Conservation (phyloP, 2,113 vertebrate genomes). For the Myotis lucifugus region DNA sequence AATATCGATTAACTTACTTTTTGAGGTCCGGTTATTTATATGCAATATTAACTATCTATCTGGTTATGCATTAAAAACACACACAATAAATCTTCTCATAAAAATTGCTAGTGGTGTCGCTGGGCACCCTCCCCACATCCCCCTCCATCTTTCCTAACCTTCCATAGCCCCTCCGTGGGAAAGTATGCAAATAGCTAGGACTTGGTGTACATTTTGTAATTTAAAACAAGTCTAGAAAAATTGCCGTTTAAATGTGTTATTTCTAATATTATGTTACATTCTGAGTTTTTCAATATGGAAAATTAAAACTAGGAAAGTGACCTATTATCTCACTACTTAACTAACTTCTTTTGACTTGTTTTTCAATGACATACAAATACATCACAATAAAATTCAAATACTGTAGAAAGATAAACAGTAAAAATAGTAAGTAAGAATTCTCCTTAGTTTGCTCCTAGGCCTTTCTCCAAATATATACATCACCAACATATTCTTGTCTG, state of each 20-base stretch:
- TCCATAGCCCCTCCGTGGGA: background rate
- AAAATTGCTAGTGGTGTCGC: background rate
- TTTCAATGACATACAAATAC: background rate
- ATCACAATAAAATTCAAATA: constrained; percentile 28
- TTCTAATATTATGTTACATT: background rate
- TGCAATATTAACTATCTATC: constrained; percentile 9
- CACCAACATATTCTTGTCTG: background rate
- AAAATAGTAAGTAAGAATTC: background rate
- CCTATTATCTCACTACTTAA: background rate
- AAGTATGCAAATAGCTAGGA: background rate
- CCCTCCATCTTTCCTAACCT: background rate
- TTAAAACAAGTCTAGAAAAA: constrained; percentile 1
- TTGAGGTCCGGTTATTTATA: constrained; percentile 30
- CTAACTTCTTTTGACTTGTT: background rate
- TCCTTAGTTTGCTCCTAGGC: background rate
- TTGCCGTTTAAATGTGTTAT: constrained; percentile 1
- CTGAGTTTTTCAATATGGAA: background rate
- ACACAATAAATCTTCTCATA: constrained; percentile 62
- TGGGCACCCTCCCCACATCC: constrained; percentile 2
- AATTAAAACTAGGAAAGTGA: constrained; percentile 14
- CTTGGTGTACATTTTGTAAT: background rate
- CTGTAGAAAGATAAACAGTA: background rate
- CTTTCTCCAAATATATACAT: background rate
- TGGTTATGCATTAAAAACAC: constrained; percentile 9
- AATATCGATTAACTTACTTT: constrained; percentile 29